Base-by-base conservation (phyloP, 2,113 vertebrate species). In the Notechis scutatus region DNA sequence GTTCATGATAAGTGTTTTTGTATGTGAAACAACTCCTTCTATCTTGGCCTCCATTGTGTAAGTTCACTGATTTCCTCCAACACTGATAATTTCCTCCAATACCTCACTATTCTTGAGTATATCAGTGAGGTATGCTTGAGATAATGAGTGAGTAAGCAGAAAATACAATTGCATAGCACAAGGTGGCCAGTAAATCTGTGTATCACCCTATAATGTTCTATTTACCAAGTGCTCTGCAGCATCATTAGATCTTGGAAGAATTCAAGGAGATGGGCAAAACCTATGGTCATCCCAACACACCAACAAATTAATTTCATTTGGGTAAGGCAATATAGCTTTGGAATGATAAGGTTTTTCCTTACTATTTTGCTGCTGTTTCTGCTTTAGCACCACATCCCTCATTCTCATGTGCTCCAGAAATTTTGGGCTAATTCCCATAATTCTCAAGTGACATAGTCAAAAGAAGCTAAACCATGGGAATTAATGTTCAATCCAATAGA, bases 91-190 rank as follows among this genome's bases (percentile, higher is more conserved):
- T 95, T 97, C 92, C 93, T 96, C 96, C 93, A 92, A 96, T 97
- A 97, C 96, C 92, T 96, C 94, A 94, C 95, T 96, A 95, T 95
- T 97, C 95, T 95, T 69, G 64, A 69, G 64, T n/a, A 69, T 15
- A 34, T 15, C 12, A 69, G 5, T 34, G 95, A 97, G 96, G 97
- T 95, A 96, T 96, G 96, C 95, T 97, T 96, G 85, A 92, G 94
- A 97, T 94, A 96, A 97, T 4, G 96, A 96, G 95, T 96, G 96
- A 96, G 95, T 97, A 97, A 97, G 96, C 96, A 97, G 95, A 96
- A 97, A 96, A 97, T 97, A 91, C 97, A 97, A 90, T 54, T 96
- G 97, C 95, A 96, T 96, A 96, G 93, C 88, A 96, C 89, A 97
- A 94, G 91, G 95, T 94, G 91, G 57, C 15, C 89, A 96, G 94